Evolutionary conservation across 2,797 vertebrate species (phyloP), one percentile per base, ranked within the genome.

Genomic region (Gymnothorax reevesii): DNA sequence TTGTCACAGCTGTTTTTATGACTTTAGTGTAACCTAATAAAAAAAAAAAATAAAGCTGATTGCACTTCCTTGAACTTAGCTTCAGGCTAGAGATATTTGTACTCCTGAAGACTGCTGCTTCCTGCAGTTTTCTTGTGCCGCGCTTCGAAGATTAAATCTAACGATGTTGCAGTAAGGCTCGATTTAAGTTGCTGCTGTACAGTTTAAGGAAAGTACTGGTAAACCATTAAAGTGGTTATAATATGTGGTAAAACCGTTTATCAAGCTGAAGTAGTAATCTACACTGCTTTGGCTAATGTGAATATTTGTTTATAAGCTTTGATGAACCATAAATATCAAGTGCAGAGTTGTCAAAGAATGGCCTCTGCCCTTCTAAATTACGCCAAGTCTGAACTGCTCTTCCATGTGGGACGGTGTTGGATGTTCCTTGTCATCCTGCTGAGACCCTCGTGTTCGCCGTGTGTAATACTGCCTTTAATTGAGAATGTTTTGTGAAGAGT

Each of bases 1-100:
- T 73, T 10, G 69, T 27, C 33, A 25, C 69, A 73, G 69, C 69
- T 73, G 69, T 42, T 73, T 73, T 73, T 27, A 73, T 73, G 69
- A 13, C 69, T 33, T 73, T 12, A 33, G 69, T 15, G 33, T 73
- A 73, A 73, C 69, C 69, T 13, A 25, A 42, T 13, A 42, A 27
- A 73, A 73, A 62, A 20, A 15, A 15, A 3, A 59, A 69, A 66
- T n/a, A 66, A 25, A n/a, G 17, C 25, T 69, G 17, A 64, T 17
- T 64, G 62, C 17, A 25, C 2, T 27, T 8, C 64, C 27, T 73
- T 73, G 69, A 73, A 25, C 69, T 73, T 73, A 6, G n/a, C 64
- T 69, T 69, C 22, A 25, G 64, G 64, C 22, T 3, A 9, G 25
- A 42, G 73, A 77, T 13, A 20, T 77, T 6, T 52, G 73, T 49